Evolutionary conservation across 2,888 invertebrate species (phyloP).

Genomic region (Megastigmus dorsalis): DNA sequence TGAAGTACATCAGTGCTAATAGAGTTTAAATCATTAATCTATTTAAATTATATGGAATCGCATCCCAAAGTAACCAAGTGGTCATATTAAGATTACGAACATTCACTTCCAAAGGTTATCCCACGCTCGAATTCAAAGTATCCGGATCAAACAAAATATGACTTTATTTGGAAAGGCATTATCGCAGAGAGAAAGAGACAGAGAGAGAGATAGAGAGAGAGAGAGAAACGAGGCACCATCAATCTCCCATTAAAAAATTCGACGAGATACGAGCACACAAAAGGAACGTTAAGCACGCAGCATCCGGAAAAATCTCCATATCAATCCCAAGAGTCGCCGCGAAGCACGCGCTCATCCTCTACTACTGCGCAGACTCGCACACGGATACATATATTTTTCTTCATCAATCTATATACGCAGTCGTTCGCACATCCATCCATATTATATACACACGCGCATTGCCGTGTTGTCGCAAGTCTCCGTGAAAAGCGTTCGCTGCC

Average conservation of each 20-base stretch:
- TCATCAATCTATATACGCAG: conserved; percentile 6
- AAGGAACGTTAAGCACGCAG: conserved; percentile 8
- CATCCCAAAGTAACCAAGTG: too few species aligned
- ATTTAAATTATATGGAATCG: too few species aligned
- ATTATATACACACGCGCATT: not conserved
- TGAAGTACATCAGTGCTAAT: too few species aligned
- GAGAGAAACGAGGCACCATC: not conserved
- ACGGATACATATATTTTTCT: conserved; percentile 18
- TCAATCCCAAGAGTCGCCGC: conserved; percentile 30
- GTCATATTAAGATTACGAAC: too few species aligned
- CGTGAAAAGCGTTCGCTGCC: conserved; percentile 3
- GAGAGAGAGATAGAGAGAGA: not conserved
- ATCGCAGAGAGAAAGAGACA: not conserved
- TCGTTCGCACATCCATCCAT: not conserved
- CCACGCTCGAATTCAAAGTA: too few species aligned
- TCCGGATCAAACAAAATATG: not conserved
- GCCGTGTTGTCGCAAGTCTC: conserved; percentile 14
- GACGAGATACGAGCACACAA: not conserved
- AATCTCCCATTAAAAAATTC: conserved; percentile 34
- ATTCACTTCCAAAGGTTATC: too few species aligned
- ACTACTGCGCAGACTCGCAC: not conserved
- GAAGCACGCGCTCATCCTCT: not conserved
- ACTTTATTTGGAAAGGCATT: not conserved
- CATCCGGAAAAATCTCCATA: conserved; percentile 46
- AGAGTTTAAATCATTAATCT: too few species aligned